Percentiles rank a stretch among this genome's conserved stretches.
Evolutionary conservation across 2,113 vertebrate species (phyloP).

Genomic region (Acrocephalus kingi): DNA sequence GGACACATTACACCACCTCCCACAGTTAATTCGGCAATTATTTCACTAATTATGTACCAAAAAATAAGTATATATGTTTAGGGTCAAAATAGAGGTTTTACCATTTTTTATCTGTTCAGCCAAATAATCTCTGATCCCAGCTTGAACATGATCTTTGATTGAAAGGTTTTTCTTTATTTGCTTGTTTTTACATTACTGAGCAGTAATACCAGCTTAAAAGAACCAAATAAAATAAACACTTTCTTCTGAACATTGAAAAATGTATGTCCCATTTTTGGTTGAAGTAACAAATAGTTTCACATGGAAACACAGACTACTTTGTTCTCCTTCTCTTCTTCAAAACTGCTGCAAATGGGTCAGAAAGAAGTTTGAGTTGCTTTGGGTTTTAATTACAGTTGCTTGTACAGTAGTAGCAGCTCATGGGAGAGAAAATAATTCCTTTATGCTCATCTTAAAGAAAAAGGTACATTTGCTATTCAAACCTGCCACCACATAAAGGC

Average conservation of each 20-base stretch:
- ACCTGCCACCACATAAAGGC: neutral
- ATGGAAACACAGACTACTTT: neutral
- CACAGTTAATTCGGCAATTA: neutral
- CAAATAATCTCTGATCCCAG: neutral
- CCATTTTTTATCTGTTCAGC: neutral
- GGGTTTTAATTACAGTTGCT: neutral
- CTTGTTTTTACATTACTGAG: neutral
- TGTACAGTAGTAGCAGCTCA: neutral
- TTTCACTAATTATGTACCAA: neutral
- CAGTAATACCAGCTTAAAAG: neutral
- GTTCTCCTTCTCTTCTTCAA: neutral
- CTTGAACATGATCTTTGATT: neutral
- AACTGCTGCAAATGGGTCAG: neutral
- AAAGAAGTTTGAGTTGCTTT: neutral
- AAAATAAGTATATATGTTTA: neutral
- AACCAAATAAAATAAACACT: neutral
- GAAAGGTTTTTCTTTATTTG: neutral
- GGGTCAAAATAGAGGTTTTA: neutral
- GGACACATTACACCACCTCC: neutral
- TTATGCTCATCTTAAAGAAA: neutral
- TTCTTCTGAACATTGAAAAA: neutral
- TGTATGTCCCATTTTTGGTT: neutral
- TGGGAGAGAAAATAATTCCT: neutral
- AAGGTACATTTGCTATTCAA: neutral
- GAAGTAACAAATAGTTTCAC: neutral